Base-by-base conservation (phyloP, 2,888 invertebrate species). In the Cephus sareptanus region DNA sequence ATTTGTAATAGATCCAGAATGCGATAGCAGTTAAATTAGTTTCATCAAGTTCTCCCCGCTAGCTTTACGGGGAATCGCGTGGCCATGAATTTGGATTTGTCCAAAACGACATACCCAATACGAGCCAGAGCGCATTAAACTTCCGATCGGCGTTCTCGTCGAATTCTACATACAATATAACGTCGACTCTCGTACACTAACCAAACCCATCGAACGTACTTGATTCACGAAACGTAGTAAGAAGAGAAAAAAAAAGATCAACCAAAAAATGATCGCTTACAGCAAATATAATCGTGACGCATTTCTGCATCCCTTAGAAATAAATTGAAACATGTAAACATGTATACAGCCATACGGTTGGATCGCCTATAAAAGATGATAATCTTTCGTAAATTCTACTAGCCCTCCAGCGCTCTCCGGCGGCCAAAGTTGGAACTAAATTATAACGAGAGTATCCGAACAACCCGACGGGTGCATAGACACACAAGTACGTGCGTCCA, bases 21-120 rank as follows among this genome's bases (percentile, higher is more conserved):
- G 83, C 84, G 87, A 87, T 87, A 86, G 85, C 83, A 85, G 86
- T 85, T 87, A 87, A 86, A 87, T 87, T 87, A 87, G 86, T 87
- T 87, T 87, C 86, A 86, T 87, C 85, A 86, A 87, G 85, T 87
- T 85, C 81, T 82, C 71, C 81, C 81, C 78, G 79, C 35, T 76
- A 69, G 80, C 80, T 82, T 71, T 79, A 83, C 81, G 80, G 79
- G 79, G 81, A 85, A 86, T 86, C 83, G 87, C 85, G 86, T 84
- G 86, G 86, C 82, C 81, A 79, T 81, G 82, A 85, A 85, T 85
- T 85, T 81, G 81, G 82, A 85, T 83, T 84, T 83, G 81, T 83
- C 82, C 81, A 82, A 85, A 85, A 86, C 84, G 83, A 84, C 83
- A 80, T 81, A 76, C 33, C 81, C 79, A 77, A 80, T 79, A 80